phyloP scores from a whole-genome alignment of 2,888 invertebrate genomes.

The Dasypolia templi region DNA sequence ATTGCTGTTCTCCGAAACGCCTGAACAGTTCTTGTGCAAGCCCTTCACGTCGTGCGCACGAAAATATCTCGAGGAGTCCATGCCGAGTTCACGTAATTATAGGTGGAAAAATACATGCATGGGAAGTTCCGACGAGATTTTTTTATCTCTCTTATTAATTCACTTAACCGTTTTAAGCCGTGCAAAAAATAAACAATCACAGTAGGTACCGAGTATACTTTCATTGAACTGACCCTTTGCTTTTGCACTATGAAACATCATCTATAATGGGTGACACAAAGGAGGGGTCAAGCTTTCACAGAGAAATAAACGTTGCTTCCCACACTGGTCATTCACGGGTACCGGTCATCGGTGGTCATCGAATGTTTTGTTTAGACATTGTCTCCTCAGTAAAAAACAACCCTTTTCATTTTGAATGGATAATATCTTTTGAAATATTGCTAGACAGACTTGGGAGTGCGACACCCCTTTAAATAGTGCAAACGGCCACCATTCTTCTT shows the following conservation, averaged over 20 bases:
- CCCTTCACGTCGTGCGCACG: constrained; percentile 89
- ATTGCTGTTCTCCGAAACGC: constrained; percentile 88
- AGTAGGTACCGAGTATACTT: constrained; percentile 72
- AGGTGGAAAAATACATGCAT: constrained; percentile 88
- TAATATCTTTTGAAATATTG: constrained; percentile 76
- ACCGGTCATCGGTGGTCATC: constrained; percentile 89
- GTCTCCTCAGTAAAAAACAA: constrained; percentile 80
- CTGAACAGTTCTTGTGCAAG: constrained; percentile 88
- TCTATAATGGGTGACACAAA: constrained; percentile 78
- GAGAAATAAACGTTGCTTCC: constrained; percentile 82
- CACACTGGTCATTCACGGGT: constrained; percentile 87
- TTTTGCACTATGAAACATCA: constrained; percentile 76
- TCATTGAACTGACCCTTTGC: constrained; percentile 80
- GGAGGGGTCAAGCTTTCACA: constrained; percentile 84
- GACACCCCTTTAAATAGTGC: constrained; percentile 82
- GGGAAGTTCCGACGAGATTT: constrained; percentile 81
- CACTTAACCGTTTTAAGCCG: constrained; percentile 80
- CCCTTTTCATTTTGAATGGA: constrained; percentile 80
- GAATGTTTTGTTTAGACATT: constrained; percentile 83
- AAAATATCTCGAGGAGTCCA: constrained; percentile 87
- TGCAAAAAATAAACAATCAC: constrained; percentile 84
- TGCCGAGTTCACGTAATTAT: constrained; percentile 87
- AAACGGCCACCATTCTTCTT: constrained; percentile 78
- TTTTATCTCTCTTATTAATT: constrained; percentile 82
- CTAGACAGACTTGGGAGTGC: constrained; percentile 73